Base-by-base conservation (phyloP, 2,797 vertebrate genomes). In the Acanthurus lineatus region DNA sequence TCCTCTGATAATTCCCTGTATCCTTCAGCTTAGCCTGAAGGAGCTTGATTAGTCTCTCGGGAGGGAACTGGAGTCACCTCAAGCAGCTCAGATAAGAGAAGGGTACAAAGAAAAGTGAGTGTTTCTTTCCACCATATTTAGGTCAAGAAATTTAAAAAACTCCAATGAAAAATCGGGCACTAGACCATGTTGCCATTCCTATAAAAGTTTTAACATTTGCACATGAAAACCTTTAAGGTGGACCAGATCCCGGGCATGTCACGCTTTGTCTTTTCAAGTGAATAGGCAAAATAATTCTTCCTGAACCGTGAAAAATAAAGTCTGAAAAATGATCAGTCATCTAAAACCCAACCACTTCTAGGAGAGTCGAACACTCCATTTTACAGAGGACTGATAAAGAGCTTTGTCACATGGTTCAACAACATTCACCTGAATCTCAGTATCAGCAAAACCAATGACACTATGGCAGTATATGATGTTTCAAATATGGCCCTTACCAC, bases 1-100 rank as follows among this genome's bases (percentile, higher is more conserved):
- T 82, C 74, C 66, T 25, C 56, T 44, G 40, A 58, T 79, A 58
- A 83, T 63, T 78, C 53, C 35, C 48, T 47, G 11, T 54, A 80
- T 77, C 76, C 66, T 54, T 45, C 28, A 86, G 62, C 73, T 86
- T 62, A 69, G 68, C 19, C 40, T 79, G 40, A 75, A 82, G 58
- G 56, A 73, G 79, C 52, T 32, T 25, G 14, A 70, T 84, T 66
- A 48, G 54, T 64, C 53, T 69, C 63, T 54, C 52, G 54, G 75
- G 63, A 64, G 14, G 56, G n/a, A 67, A 78, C 70, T 25, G 20
- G 38, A 58, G 56, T 49, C n/a, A 22, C 28, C 40, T 32, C 14
- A 56, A 57, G 47, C 19, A 51, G 17, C 42, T 73, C 69, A 60
- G 17, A 70, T 59, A 38, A 35, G 35, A 56, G 32, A 4, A 38